Evolutionary conservation across 2,888 invertebrate genomes (phyloP).

Genomic region (Hymenopus coronatus): DNA sequence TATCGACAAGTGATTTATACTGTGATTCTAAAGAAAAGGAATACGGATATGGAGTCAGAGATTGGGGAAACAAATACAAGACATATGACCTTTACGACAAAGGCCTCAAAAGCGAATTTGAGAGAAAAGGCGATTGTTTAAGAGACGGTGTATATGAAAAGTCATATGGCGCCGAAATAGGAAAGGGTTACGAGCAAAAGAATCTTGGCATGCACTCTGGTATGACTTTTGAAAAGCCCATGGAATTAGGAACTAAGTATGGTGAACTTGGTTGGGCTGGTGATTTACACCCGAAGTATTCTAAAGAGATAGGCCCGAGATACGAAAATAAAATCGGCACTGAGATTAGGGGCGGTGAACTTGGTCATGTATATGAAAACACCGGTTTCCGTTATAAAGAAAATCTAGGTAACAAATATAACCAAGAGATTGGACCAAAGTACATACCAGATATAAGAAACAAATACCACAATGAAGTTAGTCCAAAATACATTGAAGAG

Average conservation of each 20-base stretch:
- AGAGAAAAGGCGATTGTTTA: not conserved
- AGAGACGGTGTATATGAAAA: not conserved
- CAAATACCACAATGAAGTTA: not conserved
- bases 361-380: not conserved
- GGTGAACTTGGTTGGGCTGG: not conserved
- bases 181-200: no score
- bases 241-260: not conserved
- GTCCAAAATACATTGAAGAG: not conserved
- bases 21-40: not conserved
- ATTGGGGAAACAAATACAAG: not conserved
- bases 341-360: not conserved
- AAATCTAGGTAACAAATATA: not conserved
- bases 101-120: not conserved
- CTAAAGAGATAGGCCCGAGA: not conserved
- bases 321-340: not conserved
- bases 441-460: not conserved
- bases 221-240: no score
- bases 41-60: not conserved
- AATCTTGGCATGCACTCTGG: no score
- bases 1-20: not conserved
- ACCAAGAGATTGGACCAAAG: not conserved
- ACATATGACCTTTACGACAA: not conserved
- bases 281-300: not conserved
- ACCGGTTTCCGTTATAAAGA: not conserved
- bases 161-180: not conserved